These are phyloP conservation scores for Paraescarpia echinospica DNA, from an alignment of 1,140 invertebrate genomes.

Conservation along the genomic window DNA sequence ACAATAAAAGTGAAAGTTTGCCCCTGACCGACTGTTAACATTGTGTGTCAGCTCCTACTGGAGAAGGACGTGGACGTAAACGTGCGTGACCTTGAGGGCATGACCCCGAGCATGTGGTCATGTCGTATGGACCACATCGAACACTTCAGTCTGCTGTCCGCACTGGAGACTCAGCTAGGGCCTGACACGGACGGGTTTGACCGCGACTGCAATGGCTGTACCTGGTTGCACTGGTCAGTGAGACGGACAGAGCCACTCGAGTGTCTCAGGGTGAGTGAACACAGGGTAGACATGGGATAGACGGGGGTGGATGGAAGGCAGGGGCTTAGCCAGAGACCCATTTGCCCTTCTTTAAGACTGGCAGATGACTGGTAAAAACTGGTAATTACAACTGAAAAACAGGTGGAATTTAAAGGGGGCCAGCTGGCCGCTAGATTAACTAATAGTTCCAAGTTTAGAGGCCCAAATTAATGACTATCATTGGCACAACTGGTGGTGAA, in stretches of 20 bases:
- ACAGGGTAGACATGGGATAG: not conserved
- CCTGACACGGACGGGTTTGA: constrained; percentile 52
- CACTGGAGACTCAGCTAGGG: constrained; percentile 33
- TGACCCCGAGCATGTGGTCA: constrained; percentile 59
- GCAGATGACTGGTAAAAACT: too few relatives aligned
- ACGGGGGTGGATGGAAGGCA: too few relatives aligned
- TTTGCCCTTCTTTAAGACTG: too few relatives aligned
- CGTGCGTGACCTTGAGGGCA: constrained; percentile 52
- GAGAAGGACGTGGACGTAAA: constrained; percentile 44
- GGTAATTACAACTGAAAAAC: too few relatives aligned
- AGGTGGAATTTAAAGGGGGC: too few relatives aligned
- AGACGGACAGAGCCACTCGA: constrained; percentile 53
- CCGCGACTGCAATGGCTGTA: constrained; percentile 52
- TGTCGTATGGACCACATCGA: constrained; percentile 56
- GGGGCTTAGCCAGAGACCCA: too few relatives aligned
- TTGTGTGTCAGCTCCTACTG: constrained; percentile 42
- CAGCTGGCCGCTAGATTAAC: too few relatives aligned
- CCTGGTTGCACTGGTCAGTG: constrained; percentile 58
- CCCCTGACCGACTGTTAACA: not conserved
- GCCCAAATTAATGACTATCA: too few relatives aligned
- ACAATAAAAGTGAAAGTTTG: too few relatives aligned
- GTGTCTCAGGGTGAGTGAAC: constrained; percentile 51
- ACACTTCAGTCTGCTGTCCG: constrained; percentile 53
- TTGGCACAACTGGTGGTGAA: too few relatives aligned
- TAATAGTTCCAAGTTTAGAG: too few relatives aligned